These are phyloP conservation scores for Cenopis cana DNA, from an alignment of 2,888 invertebrate species.

Conservation along the genomic window DNA sequence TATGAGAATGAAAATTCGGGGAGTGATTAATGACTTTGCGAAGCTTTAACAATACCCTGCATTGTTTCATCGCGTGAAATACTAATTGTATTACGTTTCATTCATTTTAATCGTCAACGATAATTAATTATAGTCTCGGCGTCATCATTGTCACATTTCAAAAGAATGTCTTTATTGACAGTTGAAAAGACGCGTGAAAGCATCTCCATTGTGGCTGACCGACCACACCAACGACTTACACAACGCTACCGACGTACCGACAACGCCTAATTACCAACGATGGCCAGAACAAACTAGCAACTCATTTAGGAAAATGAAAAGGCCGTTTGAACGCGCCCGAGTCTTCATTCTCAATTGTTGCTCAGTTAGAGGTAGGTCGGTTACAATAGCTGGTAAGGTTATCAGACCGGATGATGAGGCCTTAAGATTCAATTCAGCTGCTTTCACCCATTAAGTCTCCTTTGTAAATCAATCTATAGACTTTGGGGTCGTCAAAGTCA, in stretches of 20 bases:
- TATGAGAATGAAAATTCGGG: slow-evolving; percentile 7
- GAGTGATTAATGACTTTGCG: slow-evolving; percentile 10
- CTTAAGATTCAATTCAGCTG: slow-evolving; percentile 71
- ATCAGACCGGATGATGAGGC: slow-evolving; percentile 82
- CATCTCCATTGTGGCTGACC: slow-evolving; percentile 65
- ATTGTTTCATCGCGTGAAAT: slow-evolving; percentile 32
- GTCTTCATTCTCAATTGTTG: slow-evolving; percentile 70
- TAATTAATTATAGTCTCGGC: slow-evolving; percentile 65
- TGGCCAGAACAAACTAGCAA: slow-evolving; percentile 64
- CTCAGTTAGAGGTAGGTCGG: slow-evolving; percentile 62
- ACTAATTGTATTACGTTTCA: slow-evolving; percentile 29
- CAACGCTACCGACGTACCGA: slow-evolving; percentile 72
- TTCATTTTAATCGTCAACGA: slow-evolving; percentile 56
- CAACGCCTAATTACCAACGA: slow-evolving; percentile 72
- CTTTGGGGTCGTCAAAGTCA: slow-evolving; percentile 59
- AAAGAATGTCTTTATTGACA: slow-evolving; percentile 75
- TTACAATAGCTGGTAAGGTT: slow-evolving; percentile 76
- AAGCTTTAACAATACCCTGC: slow-evolving; percentile 12
- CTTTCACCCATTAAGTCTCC: slow-evolving; percentile 79
- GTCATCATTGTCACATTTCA: slow-evolving; percentile 62
- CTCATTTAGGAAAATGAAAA: slow-evolving; percentile 82
- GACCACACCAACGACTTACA: slow-evolving; percentile 66
- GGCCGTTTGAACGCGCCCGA: slow-evolving; percentile 69
- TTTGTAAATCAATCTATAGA: slow-evolving; percentile 60
- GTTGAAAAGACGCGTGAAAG: slow-evolving; percentile 74